Conservation (phyloP, 1,140 invertebrate genomes). For the Microplitis demolitor region DNA sequence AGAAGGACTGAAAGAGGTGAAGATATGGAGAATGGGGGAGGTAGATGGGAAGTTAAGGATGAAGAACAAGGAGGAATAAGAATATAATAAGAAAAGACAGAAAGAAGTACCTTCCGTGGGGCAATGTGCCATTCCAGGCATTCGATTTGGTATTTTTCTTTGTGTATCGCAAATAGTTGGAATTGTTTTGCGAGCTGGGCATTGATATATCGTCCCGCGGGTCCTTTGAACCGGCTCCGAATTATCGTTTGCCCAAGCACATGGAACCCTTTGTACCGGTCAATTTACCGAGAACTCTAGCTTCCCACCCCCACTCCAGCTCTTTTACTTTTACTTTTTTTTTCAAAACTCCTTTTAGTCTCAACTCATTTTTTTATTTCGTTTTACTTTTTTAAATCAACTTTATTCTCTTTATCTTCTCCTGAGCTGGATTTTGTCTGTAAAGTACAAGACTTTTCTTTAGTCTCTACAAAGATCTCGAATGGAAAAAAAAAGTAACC, state of each 20-base stretch:
- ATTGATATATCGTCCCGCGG: slow-evolving; percentile 63
- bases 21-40: slow-evolving; percentile 32
- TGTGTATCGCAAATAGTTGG: slow-evolving; percentile 63
- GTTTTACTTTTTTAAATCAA: not conserved
- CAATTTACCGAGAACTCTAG: slow-evolving; percentile 26
- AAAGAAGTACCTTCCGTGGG: slow-evolving; percentile 25
- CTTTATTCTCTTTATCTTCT: slow-evolving; percentile 20
- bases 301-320: slow-evolving; percentile 18
- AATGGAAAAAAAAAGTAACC: too few relatives aligned
- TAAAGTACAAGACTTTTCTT: not conserved
- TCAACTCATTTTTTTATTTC: slow-evolving; percentile 10
- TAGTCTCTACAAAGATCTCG: not conserved
- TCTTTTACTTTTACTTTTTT: slow-evolving; percentile 9
- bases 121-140: slow-evolving; percentile 56
- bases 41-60: slow-evolving; percentile 28
- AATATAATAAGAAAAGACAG: slow-evolving; percentile 23
- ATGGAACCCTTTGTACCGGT: slow-evolving; percentile 34
- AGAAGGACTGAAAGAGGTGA: slow-evolving; percentile 31
- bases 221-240: slow-evolving; percentile 54
- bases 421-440: not conserved
- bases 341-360: not conserved
- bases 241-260: slow-evolving; percentile 35
- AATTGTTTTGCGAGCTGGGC: slow-evolving; percentile 61
- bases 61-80: not conserved
- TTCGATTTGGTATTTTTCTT: slow-evolving; percentile 65